Percentiles rank a stretch among this genome's conserved stretches.
phyloP scores from a whole-genome alignment of 2,888 invertebrate species.

The Pycnomerus fuliginosus region DNA sequence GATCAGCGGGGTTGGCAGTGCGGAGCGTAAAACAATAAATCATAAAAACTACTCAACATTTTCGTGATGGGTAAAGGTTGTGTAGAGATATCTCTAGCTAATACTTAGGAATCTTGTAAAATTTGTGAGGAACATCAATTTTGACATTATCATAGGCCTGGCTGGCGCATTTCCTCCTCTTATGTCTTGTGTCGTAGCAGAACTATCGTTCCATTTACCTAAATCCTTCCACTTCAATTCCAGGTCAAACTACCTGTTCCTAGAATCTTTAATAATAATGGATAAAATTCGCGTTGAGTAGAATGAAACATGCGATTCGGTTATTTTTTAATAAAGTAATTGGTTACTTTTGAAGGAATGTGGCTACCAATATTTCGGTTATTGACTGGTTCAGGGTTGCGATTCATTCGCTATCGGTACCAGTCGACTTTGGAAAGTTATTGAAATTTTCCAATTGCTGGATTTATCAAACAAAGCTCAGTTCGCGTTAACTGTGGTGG shows the following conservation, averaged over 20 bases:
- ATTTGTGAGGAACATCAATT: constrained; percentile 12
- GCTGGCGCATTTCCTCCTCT: too few relatives aligned
- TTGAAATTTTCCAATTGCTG: constrained; percentile 24
- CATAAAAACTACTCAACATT: constrained; percentile 33
- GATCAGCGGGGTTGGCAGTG: constrained; percentile 24
- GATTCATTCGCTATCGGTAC: constrained; percentile 18
- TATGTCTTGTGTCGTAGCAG: too few relatives aligned
- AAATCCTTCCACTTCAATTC: too few relatives aligned
- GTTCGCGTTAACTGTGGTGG: too few relatives aligned
- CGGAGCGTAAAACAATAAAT: constrained; percentile 32
- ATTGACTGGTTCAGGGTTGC: not conserved
- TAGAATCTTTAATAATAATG: not conserved
- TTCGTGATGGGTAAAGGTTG: constrained; percentile 35
- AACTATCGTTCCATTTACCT: too few relatives aligned
- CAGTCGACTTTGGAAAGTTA: constrained; percentile 25
- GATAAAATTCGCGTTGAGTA: not conserved
- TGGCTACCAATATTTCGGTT: not conserved
- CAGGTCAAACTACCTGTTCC: too few relatives aligned
- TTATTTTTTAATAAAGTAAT: constrained; percentile 2
- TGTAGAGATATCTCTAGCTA: constrained; percentile 36
- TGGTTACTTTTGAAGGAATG: too few relatives aligned
- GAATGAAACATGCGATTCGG: not conserved
- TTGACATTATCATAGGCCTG: too few relatives aligned
- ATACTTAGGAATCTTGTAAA: constrained; percentile 17
- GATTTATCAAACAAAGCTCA: too few relatives aligned